Percentiles rank a stretch among this genome's conserved stretches.
phyloP scores from a whole-genome alignment of 2,113 vertebrate genomes.

The Plotosus lineatus region DNA sequence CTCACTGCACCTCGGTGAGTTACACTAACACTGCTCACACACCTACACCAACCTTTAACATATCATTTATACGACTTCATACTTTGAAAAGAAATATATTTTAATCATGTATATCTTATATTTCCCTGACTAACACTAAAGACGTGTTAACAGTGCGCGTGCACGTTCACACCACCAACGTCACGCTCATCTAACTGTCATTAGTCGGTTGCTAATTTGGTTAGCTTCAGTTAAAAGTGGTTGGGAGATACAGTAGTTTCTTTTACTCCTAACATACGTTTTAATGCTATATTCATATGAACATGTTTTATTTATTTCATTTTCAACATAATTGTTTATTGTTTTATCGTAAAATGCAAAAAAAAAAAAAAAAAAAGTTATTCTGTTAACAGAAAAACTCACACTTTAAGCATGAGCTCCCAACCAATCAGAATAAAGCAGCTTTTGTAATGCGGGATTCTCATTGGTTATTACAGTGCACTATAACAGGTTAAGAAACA shows the following conservation, averaged over 20 bases:
- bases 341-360: not conserved
- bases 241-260: not conserved
- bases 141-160: too few relatives aligned
- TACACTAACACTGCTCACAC: too few relatives aligned
- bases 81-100: too few relatives aligned
- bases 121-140: too few relatives aligned
- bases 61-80: too few relatives aligned
- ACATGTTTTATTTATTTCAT: not conserved
- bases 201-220: not conserved
- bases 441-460: not conserved
- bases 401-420: not conserved
- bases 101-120: not conserved
- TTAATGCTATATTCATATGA: not conserved
- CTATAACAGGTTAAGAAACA: too few relatives aligned
- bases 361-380: not conserved
- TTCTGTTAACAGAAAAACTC: not conserved
- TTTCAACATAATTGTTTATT: not conserved
- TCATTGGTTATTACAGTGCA: not conserved
- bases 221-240: not conserved
- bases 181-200: not conserved
- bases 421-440: not conserved
- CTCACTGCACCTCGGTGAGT: slow-evolving; percentile 74
- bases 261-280: not conserved
- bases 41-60: too few relatives aligned
- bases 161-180: not conserved